Evolutionary conservation across 2,888 invertebrate genomes (phyloP).

Genomic region (Argyresthia goedartella): DNA sequence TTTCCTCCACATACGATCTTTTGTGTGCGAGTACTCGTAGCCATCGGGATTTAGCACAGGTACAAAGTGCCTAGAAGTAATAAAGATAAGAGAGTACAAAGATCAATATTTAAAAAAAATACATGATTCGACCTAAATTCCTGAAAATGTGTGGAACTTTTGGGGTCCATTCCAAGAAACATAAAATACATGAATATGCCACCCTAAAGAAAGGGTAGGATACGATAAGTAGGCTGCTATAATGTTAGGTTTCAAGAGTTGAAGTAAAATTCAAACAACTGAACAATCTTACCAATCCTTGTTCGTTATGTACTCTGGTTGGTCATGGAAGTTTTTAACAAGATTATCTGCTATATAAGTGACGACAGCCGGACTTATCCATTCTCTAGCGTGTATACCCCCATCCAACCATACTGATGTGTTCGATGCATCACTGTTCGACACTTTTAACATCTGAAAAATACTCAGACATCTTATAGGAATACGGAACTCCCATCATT

Average conservation of each 20-base stretch:
- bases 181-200: too few species aligned
- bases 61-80: slow-evolving; percentile 70
- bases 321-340: slow-evolving; percentile 76
- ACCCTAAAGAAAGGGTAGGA: too few species aligned
- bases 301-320: slow-evolving; percentile 77
- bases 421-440: slow-evolving; percentile 76
- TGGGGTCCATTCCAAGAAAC: too few species aligned
- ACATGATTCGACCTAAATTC: too few species aligned
- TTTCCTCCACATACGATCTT: slow-evolving; percentile 89
- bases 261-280: too few species aligned
- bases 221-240: too few species aligned
- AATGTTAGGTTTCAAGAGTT: too few species aligned
- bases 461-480: neutral
- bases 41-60: slow-evolving; percentile 89
- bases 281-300: slow-evolving; percentile 79
- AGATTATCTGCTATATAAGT: slow-evolving; percentile 82
- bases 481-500: too few species aligned
- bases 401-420: slow-evolving; percentile 81
- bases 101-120: neutral
- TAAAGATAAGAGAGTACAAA: neutral
- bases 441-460: slow-evolving; percentile 72
- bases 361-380: slow-evolving; percentile 86
- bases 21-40: slow-evolving; percentile 87
- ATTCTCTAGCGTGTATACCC: slow-evolving; percentile 92
- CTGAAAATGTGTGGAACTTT: too few species aligned